Evolutionary conservation across 64 coral and sea anemone species (phyloP), one percentile per base, ranked within the genome.

Genomic region (Pocillopora damicornis): DNA sequence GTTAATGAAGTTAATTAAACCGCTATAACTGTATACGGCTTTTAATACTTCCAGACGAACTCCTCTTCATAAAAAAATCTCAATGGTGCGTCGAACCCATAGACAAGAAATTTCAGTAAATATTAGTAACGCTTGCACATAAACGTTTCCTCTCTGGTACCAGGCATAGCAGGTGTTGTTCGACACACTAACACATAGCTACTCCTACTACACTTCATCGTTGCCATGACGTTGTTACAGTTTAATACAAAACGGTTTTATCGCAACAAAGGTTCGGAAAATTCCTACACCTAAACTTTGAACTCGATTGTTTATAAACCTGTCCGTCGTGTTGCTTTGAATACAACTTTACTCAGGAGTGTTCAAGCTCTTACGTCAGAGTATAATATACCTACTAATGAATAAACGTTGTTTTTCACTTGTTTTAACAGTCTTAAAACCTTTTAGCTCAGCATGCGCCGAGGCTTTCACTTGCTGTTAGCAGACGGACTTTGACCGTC

Each of bases 331-430:
- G 42, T 51, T 23, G 25, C 67, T 26, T 71, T 71, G 67, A 9
- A 11, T 10, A 17, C 20, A 60, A 58, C 12, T 8, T 51, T 51
- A 51, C 42, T 4, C 42, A 7, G 42, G 3, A 7, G 2, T 51
- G 7, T 7, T 51, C 42, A 59, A 71, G 20, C 42, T 20, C 3
- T 15, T 58, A 85, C n/a, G 37, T 20, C 9, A 6, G 37, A 11
- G 63, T 66, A 42, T 20, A 17, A 73, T 13, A 85, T 71, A 85
- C 63, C 9, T 57, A 58, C 81, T 85, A 72, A 85, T 65, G 72
- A 85, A 85, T 42, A 85, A 37, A 20, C 38, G 57, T 85, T 37
- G 69, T 85, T 85, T 83, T 73, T 72, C 81, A 85, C 80, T 85
- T 71, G 81, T 72, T 85, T 56, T 42, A 85, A 85, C 36, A 71